These are phyloP conservation scores for Heterotilapia buettikoferi DNA, from an alignment of 2,113 vertebrate genomes.

Conservation along the genomic window DNA sequence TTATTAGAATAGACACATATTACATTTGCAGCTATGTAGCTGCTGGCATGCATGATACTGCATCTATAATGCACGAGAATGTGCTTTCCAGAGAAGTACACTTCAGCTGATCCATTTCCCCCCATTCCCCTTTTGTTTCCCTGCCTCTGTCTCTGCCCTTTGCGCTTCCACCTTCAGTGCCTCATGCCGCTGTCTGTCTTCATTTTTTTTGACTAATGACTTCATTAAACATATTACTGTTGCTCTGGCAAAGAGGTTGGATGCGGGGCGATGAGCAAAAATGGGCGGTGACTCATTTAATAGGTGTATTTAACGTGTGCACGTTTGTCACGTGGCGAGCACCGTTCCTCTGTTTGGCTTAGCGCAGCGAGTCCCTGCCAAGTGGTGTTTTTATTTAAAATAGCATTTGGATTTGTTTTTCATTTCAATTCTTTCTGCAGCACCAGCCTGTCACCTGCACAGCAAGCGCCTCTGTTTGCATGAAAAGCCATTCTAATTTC, in stretches of 20 bases:
- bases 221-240: slow-evolving; percentile 68
- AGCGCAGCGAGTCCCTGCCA: background rate
- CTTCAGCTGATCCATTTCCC: background rate
- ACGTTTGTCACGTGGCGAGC: slow-evolving; percentile 1
- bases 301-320: slow-evolving; percentile 37
- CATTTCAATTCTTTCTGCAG: slow-evolving; percentile 36
- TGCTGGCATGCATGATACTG: background rate
- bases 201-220: slow-evolving; percentile 63
- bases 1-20: background rate
- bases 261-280: slow-evolving; percentile 17
- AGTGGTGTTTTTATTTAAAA: slow-evolving; percentile 55
- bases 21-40: background rate
- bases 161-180: slow-evolving; percentile 24
- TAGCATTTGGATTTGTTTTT: slow-evolving; percentile 50
- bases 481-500: slow-evolving; percentile 68
- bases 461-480: slow-evolving; percentile 54
- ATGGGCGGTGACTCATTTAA: slow-evolving; percentile 20
- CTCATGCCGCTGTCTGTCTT: slow-evolving; percentile 61
- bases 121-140: background rate
- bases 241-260: slow-evolving; percentile 53
- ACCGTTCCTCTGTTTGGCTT: slow-evolving; percentile 2
- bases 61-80: slow-evolving; percentile 26
- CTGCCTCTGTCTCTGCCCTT: slow-evolving; percentile 11
- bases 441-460: slow-evolving; percentile 60
- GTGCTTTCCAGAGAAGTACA: background rate